Evolutionary conservation across 2,797 vertebrate genomes (phyloP).

Genomic region (Syncerus caffer): DNA sequence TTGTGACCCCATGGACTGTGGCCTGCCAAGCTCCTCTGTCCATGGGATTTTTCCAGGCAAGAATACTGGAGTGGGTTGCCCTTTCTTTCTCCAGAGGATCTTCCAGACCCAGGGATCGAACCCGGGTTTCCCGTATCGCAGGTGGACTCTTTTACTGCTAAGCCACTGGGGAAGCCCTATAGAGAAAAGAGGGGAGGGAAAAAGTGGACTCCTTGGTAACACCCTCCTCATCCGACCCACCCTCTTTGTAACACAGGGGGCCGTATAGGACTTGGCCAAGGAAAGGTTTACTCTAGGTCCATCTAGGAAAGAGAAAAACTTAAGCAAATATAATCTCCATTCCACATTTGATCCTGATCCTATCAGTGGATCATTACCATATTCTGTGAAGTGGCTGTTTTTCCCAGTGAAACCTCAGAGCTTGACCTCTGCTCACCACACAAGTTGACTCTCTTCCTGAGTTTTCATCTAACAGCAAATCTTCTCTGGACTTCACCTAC

Average conservation of each 20-base stretch:
- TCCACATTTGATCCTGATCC: background rate
- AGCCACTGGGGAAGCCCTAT: background rate
- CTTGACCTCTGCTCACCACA: background rate
- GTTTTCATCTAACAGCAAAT: background rate
- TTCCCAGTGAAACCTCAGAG: background rate
- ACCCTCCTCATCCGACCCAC: no score
- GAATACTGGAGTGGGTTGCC: background rate
- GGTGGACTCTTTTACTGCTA: background rate
- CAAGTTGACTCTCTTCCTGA: background rate
- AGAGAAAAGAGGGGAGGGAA: background rate
- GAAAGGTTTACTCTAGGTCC: background rate
- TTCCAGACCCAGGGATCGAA: background rate
- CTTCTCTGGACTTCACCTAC: background rate
- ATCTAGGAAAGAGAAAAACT: background rate
- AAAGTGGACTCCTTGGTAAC: background rate
- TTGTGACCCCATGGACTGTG: background rate
- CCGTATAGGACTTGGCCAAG: background rate
- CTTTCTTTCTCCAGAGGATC: background rate
- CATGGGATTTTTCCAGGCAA: background rate
- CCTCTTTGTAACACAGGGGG: background rate
- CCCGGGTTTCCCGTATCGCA: fast-evolving
- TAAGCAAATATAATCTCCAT: background rate
- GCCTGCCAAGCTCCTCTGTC: background rate
- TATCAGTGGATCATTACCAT: background rate
- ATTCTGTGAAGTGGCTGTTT: background rate